Percentiles rank a stretch among this genome's conserved stretches.
Evolutionary conservation across 2,797 vertebrate species (phyloP).

Genomic region (Potorous gilbertii): DNA sequence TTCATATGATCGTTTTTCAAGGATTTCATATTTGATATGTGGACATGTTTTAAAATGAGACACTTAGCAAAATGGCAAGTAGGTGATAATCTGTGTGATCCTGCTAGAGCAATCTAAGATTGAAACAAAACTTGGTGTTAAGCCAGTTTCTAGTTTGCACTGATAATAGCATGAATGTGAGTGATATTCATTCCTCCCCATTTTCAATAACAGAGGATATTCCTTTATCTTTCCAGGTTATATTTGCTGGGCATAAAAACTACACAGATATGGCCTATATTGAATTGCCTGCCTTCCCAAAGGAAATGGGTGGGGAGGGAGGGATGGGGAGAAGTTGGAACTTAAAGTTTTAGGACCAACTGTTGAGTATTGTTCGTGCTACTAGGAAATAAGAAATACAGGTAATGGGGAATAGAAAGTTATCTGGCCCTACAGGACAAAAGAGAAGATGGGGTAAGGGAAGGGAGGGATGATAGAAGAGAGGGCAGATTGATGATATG

Average conservation of each 20-base stretch:
- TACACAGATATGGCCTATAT: too few relatives aligned
- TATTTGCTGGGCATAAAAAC: constrained; percentile 56
- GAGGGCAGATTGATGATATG: too few relatives aligned
- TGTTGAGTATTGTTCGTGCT: too few relatives aligned
- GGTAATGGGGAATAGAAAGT: too few relatives aligned
- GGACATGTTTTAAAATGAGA: constrained; percentile 44
- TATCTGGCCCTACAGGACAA: too few relatives aligned
- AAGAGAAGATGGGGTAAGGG: too few relatives aligned
- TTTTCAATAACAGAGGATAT: neutral
- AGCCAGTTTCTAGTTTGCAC: neutral
- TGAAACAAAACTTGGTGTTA: constrained; percentile 28
- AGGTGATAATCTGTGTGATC: neutral
- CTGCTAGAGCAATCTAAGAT: constrained; percentile 14
- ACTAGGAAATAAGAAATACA: too few relatives aligned
- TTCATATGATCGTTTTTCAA: neutral
- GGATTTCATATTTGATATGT: constrained; percentile 18
- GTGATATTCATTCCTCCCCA: neutral
- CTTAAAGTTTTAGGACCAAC: too few relatives aligned
- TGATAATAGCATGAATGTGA: neutral
- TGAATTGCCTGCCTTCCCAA: too few relatives aligned
- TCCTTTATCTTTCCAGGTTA: constrained; percentile 42
- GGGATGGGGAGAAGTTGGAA: too few relatives aligned
- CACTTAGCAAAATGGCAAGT: constrained; percentile 15
- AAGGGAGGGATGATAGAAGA: too few relatives aligned
- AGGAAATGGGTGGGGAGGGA: too few relatives aligned